Evolutionary conservation across 2,113 vertebrate species (phyloP), one percentile per base, ranked within the genome.

Genomic region (Coptodon bakossiorum): DNA sequence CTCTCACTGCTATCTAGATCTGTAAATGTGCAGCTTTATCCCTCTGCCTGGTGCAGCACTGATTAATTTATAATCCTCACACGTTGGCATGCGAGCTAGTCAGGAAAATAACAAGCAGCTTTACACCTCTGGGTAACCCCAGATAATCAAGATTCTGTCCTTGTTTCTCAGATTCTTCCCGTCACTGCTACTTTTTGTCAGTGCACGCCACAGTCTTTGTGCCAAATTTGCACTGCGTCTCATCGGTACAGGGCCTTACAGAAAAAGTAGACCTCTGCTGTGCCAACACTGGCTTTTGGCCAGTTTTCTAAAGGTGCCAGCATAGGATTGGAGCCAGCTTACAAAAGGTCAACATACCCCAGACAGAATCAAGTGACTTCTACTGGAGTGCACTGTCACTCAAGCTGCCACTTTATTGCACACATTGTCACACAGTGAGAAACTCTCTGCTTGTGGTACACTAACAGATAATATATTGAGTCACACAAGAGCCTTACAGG

Each of bases 261-360:
- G 80, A 71, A 84, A 78, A 82, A 90, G 86, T 27, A 82, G 81
- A 68, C 56, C 61, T 89, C 86, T 6, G 56, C 88, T 81, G 81
- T 81, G 89, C 86, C 91, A 92, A 83, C 68, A 12, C 17, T 93
- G 92, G 92, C 88, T 89, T 81, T 27, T 4, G 56, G 90, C 91
- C 93, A 90, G 86, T 59, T 87, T 83, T 85, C 84, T 90, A 71
- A 87, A 92, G 88, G 88, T 91, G 92, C 88, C 93, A 92, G 86
- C 84, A 38, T 89, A 86, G 89, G 93, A 90, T 5, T n/a, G 86
- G 29, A 83, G 90, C 91, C 91, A 95, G 34, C 4, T 82, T 81
- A 86, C 81, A 85, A 96, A 97, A 96, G 95, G 96, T 96, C 95
- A 95, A n/a, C 88, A 92, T 92, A 89, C 80, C 88, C 78, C 92